These are phyloP conservation scores for Epizoanthus rinbou DNA, from an alignment of 92 coral and sea anemone species.

Conservation along the genomic window DNA sequence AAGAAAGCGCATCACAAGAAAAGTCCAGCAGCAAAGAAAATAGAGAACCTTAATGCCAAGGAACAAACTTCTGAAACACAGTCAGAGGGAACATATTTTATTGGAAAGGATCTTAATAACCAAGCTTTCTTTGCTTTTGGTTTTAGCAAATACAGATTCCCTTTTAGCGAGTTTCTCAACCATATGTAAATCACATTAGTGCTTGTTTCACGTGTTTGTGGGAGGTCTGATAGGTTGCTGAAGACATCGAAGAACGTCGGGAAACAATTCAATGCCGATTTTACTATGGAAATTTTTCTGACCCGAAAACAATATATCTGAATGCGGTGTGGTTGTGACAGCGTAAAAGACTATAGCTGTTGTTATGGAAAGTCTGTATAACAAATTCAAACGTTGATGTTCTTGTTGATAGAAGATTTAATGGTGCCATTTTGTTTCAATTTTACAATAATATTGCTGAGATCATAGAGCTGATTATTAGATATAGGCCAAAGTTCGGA, in stretches of 20 bases:
- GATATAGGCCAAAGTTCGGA: constrained; percentile 36
- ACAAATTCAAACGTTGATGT: neutral
- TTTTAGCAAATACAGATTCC: constrained; percentile 2
- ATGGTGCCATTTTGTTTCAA: constrained; percentile 8
- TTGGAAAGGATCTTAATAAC: neutral
- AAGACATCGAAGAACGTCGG: neutral
- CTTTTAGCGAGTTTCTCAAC: constrained; percentile 15
- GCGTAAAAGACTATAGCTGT: neutral
- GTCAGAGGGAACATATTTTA: neutral
- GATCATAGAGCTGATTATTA: constrained; percentile 22
- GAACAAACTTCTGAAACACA: neutral
- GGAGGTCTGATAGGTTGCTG: neutral
- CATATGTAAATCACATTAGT: constrained; percentile 23
- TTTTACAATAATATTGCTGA: constrained; percentile 25
- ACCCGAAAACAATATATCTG: too few species aligned
- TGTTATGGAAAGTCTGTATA: neutral
- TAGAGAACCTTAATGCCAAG: neutral
- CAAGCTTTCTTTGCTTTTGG: constrained; percentile 21
- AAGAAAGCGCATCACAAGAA: constrained; percentile 60
- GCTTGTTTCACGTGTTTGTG: constrained; percentile 2
- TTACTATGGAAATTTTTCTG: too few species aligned
- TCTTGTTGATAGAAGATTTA: constrained; percentile 38
- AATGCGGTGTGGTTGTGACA: too few species aligned
- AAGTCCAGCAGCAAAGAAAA: constrained; percentile 14
- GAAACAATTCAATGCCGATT: neutral